Evolutionary conservation across 2,888 invertebrate genomes (phyloP).

Genomic region (Agrochola lychnidis): DNA sequence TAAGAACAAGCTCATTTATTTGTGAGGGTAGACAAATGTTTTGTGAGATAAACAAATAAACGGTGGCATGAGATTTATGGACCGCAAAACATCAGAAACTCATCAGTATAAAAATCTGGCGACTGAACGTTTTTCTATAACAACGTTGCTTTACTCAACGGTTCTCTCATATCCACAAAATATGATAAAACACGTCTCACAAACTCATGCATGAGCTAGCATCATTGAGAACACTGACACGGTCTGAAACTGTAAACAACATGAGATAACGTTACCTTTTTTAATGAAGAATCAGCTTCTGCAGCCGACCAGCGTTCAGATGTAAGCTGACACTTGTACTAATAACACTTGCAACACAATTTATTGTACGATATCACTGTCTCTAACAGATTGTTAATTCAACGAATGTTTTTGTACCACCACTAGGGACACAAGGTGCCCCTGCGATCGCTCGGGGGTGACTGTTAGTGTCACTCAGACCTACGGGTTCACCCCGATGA

Average conservation of each 20-base stretch:
- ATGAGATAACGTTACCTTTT: constrained; percentile 73
- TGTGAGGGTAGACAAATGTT: constrained; percentile 21
- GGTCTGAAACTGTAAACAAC: constrained; percentile 81
- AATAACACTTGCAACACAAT: constrained; percentile 74
- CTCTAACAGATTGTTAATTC: constrained; percentile 71
- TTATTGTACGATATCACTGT: constrained; percentile 70
- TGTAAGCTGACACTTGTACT: constrained; percentile 59
- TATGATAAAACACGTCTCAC: constrained; percentile 65
- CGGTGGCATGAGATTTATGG: constrained; percentile 34
- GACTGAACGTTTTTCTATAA: constrained; percentile 33
- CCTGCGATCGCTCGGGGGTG: constrained; percentile 85
- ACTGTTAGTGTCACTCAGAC: constrained; percentile 88
- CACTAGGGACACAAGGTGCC: constrained; percentile 77
- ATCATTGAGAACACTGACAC: constrained; percentile 79
- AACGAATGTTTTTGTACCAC: constrained; percentile 83
- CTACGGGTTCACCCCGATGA: constrained; percentile 89
- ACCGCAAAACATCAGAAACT: constrained; percentile 46
- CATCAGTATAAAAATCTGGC: constrained; percentile 40
- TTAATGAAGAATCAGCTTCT: constrained; percentile 49
- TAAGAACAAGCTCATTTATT: constrained; percentile 44
- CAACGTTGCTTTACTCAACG: constrained; percentile 40
- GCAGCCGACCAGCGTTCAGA: constrained; percentile 29
- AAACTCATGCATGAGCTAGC: constrained; percentile 77
- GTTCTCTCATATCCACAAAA: constrained; percentile 55
- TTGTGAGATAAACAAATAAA: constrained; percentile 51